These are phyloP conservation scores for Heliconius hermathena DNA, from an alignment of 1,140 invertebrate genomes.

Conservation along the genomic window DNA sequence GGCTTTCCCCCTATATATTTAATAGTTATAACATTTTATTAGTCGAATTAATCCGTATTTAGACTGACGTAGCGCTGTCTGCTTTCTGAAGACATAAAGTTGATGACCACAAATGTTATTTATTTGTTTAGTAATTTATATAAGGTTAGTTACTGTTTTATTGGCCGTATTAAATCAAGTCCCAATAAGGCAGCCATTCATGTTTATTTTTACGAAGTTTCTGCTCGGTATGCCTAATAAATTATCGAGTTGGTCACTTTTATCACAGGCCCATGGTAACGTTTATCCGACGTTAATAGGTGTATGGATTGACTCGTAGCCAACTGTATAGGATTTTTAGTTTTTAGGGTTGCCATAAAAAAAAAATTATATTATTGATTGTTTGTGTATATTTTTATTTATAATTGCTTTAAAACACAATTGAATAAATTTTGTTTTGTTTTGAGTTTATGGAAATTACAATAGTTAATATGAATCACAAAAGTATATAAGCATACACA, in stretches of 20 bases:
- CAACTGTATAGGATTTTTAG: slow-evolving; percentile 28
- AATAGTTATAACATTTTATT: slow-evolving; percentile 34
- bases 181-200: slow-evolving; percentile 81
- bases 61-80: slow-evolving; percentile 54
- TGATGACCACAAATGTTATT: slow-evolving; percentile 77
- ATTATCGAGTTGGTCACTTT: slow-evolving; percentile 79
- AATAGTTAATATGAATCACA: not conserved
- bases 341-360: slow-evolving; percentile 32
- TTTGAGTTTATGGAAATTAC: too few relatives aligned
- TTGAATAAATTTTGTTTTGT: not conserved
- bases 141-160: slow-evolving; percentile 82
- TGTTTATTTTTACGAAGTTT: slow-evolving; percentile 81
- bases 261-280: slow-evolving; percentile 72
- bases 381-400: not conserved
- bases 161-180: slow-evolving; percentile 79
- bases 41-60: slow-evolving; percentile 54
- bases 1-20: not conserved
- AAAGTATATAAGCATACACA: not conserved
- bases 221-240: slow-evolving; percentile 78
- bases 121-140: slow-evolving; percentile 82
- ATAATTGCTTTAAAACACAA: not conserved
- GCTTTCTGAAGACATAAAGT: slow-evolving; percentile 59
- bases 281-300: slow-evolving; percentile 69
- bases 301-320: slow-evolving; percentile 54
- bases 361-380: not conserved